Evolutionary conservation across 1,140 invertebrate species (phyloP), one percentile per base, ranked within the genome.

Genomic region (Drosophila trapezifrons): DNA sequence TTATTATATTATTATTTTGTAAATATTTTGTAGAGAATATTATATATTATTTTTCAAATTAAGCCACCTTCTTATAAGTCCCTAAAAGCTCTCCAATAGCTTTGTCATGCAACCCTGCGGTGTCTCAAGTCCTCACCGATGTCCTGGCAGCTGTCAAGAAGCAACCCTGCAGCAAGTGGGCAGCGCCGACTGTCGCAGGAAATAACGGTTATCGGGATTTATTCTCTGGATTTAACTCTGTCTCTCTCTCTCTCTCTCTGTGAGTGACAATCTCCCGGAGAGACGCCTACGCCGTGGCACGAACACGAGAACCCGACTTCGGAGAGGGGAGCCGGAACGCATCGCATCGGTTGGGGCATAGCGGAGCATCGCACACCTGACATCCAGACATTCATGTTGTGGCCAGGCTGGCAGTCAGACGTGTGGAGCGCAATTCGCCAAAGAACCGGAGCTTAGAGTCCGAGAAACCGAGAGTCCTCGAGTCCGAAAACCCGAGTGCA

Each of bases 351-450:
- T 2, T 54, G 51, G 32, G 32, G 51, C 58, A 18, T 38, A 52
- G 58, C 42, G 43, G 43, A 37, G 22, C 52, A 69, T 76, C 77
- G 84, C 84, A 87, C 84, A 87, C 84, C 84, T 87, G 84, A 87
- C 84, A 89, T 86, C 85, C 82, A 80, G 82, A 86, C 83, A 86
- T 89, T 89, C 84, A 83, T 89, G 85, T 89, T 89, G 84, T 89
- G 84, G 85, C 84, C 70, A 90, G 77, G 77, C 73, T 90, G 80
- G 66, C 80, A 89, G 85, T 89, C 80, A 90, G 84, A 90, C 85
- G 84, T 87, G 85, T 89, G 76, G 77, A 80, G 80, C 80, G 81
- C 58, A 72, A 32, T 42, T 32, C 46, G 32, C 20, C n/a, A 12
- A 18, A 27, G 35, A 22, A 35, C 49, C 49, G 49, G 32, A 35